Evolutionary conservation across 2,113 vertebrate genomes (phyloP), one percentile per base, ranked within the genome.

Genomic region (Sorex araneus): DNA sequence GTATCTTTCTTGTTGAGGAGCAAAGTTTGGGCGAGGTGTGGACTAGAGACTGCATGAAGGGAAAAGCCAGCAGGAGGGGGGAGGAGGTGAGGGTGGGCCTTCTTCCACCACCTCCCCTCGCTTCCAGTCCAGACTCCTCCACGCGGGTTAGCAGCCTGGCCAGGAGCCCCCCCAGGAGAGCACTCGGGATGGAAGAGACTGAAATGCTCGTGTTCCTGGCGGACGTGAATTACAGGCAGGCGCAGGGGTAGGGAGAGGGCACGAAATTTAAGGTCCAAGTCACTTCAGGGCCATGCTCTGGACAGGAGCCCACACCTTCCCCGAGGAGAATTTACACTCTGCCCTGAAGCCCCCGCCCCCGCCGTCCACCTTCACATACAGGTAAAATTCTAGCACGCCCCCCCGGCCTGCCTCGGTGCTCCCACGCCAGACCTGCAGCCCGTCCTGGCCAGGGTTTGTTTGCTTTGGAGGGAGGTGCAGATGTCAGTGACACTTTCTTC

Each of bases 401-500:
- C 18, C 18, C 4, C 18, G 18, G 21, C 57, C 40, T 34, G 77
- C 45, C 71, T 60, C 64, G n/a, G n/a, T n/a, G n/a, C 7, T 40
- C 89, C 87, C 90, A 54, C 34, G 60, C 34, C 30, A 79, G 94
- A 54, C 79, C 80, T 92, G 87, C 81, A 71, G 54, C 83, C 67
- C 82, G 74, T 57, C 88, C 34, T 92, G 4, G 86, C 66, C 75
- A 78, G 89, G 75, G 40, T 92, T 85, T 95, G 83, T 97, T 96
- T 97, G 94, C 77, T 30, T 95, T 88, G 73, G 30, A 96, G 93
- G 94, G 60, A 91, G 86, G 82, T 86, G 71, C 93, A 96, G 92
- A 94, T 97, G n/a, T 95, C 93, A 81, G 84, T 94, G 87, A 69
- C 92, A 64, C 84, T 94, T 23, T 92, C 95, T 94, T 92, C 93